Conservation (phyloP, 2,797 vertebrate species). For the Morelia viridis region DNA sequence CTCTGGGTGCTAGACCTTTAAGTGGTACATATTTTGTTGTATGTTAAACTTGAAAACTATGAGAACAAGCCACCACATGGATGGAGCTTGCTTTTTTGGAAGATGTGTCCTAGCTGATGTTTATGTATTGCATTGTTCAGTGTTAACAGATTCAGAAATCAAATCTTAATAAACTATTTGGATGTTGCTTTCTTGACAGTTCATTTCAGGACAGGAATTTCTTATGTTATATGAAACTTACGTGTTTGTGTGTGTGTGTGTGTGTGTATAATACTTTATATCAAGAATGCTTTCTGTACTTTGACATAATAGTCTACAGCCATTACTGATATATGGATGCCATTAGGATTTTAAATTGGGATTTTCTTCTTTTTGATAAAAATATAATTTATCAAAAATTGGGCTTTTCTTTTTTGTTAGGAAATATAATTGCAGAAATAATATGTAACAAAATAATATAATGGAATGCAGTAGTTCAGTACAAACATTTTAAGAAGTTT, state of each 20-base stretch:
- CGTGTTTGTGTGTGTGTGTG: not conserved
- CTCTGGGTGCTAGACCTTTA: not conserved
- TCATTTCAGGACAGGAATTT: conserved; percentile 55
- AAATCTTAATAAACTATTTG: conserved; percentile 55
- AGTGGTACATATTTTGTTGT: conserved; percentile 7
- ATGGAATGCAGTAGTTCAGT: not conserved
- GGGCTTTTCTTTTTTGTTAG: not conserved
- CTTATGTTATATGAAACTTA: conserved; percentile 47
- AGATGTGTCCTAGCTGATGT: conserved; percentile 42
- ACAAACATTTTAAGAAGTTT: not conserved
- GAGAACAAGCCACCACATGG: accelerated
- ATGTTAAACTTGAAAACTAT: conserved; percentile 17
- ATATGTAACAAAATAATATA: not conserved
- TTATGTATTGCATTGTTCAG: conserved; percentile 27
- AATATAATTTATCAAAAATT: not conserved
- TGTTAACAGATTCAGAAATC: conserved; percentile 45
- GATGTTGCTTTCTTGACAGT: conserved; percentile 42
- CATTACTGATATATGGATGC: not conserved
- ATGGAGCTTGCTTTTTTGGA: conserved; percentile 26
- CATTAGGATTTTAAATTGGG: not conserved
- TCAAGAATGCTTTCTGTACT: conserved; percentile 2
- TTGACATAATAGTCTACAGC: not conserved
- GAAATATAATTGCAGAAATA: not conserved
- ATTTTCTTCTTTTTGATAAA: not conserved
- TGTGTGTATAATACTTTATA: conserved; percentile 2